Conservation (phyloP, 2,797 vertebrate genomes). For the Tragopan temminckii region DNA sequence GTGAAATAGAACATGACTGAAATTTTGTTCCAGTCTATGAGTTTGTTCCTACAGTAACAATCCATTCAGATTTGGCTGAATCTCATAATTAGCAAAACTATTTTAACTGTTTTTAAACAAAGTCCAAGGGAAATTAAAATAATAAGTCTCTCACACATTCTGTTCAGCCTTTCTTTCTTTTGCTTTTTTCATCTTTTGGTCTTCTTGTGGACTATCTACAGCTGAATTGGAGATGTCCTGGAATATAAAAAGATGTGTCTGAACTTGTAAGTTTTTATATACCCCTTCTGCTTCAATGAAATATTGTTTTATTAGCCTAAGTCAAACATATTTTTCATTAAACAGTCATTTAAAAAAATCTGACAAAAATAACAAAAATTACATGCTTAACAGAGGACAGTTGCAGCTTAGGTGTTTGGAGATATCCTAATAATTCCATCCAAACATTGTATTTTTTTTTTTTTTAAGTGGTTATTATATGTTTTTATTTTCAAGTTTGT, state of each 20-base stretch:
- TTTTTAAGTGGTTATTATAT: background rate
- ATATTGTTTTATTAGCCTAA: background rate
- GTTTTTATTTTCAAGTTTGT: background rate
- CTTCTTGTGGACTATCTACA: background rate
- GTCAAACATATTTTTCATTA: background rate
- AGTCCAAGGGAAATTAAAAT: background rate
- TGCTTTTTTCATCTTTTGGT: background rate
- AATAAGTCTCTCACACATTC: slow-evolving; percentile 59
- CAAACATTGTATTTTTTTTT: background rate
- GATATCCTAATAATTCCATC: background rate
- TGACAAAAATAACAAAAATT: background rate
- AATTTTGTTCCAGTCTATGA: background rate
- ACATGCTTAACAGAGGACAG: background rate
- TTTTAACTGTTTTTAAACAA: background rate
- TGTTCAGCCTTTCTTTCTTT: slow-evolving; percentile 1
- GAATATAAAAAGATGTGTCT: background rate
- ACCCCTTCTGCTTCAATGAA: background rate
- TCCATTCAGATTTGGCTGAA: background rate
- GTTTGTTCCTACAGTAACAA: background rate
- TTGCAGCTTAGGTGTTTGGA: background rate
- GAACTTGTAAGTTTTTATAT: background rate
- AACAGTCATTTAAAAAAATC: background rate
- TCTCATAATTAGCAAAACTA: background rate
- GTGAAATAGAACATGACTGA: background rate
- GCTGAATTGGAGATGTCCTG: slow-evolving; percentile 22